phyloP scores from a whole-genome alignment of 2,113 vertebrate genomes.

The Daboia siamensis region DNA sequence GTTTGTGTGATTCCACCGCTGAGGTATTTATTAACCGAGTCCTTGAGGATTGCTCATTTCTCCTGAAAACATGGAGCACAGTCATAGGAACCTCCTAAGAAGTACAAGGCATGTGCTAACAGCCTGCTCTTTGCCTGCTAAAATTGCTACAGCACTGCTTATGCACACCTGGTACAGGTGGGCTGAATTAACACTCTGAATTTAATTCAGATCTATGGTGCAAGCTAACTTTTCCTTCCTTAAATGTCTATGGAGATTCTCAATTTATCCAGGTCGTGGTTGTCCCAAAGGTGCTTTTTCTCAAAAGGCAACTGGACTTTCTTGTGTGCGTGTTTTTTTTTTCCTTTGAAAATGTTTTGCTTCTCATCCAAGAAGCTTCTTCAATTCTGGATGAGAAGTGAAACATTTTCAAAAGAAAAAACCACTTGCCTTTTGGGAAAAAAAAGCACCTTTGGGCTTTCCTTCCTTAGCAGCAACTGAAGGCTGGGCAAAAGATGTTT shows the following conservation, averaged over 20 bases:
- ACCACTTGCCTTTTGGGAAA: neutral
- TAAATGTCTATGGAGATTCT: neutral
- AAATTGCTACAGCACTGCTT: neutral
- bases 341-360: neutral
- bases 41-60: neutral
- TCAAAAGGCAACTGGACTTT: neutral
- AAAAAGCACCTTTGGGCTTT: neutral
- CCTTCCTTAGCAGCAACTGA: neutral
- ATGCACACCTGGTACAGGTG: neutral
- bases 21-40: neutral
- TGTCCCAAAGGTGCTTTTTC: neutral
- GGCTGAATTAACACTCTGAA: neutral
- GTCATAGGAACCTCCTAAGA: neutral
- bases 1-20: neutral
- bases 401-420: neutral
- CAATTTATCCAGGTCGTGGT: neutral
- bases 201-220: neutral
- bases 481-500: neutral
- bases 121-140: neutral
- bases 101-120: neutral
- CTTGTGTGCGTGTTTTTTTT: neutral
- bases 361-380: neutral
- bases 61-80: neutral
- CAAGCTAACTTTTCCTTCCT: neutral
- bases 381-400: neutral